phyloP scores from a whole-genome alignment of 2,888 invertebrate genomes.

The Cryptus armator region DNA sequence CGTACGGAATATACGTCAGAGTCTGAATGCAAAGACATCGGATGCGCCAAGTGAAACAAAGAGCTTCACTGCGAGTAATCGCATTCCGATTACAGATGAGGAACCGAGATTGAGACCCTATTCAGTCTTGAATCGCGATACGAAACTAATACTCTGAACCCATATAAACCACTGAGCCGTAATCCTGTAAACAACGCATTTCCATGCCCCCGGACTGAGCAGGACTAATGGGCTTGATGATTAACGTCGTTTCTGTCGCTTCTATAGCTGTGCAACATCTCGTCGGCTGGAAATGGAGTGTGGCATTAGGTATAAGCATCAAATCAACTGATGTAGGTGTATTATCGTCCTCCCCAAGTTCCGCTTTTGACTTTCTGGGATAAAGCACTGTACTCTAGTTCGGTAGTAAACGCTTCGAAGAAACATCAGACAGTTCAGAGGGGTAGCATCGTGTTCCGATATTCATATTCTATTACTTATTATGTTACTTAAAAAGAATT shows the following conservation, averaged over 20 bases:
- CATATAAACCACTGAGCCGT: slow-evolving; percentile 73
- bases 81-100: slow-evolving; percentile 48
- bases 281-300: slow-evolving; percentile 55
- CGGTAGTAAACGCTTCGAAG: neutral
- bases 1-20: neutral
- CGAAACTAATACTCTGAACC: slow-evolving; percentile 60
- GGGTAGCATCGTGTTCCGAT: no score
- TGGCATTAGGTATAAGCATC: slow-evolving; percentile 48
- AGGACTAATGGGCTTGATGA: slow-evolving; percentile 68
- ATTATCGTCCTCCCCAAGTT: neutral
- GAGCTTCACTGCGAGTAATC: slow-evolving; percentile 25
- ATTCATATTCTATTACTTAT: no score
- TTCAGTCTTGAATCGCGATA: slow-evolving; percentile 18
- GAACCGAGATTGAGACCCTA: slow-evolving; percentile 27
- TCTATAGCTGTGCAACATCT: slow-evolving; percentile 33
- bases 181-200: slow-evolving; percentile 78
- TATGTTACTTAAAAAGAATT: neutral
- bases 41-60: slow-evolving; percentile 33
- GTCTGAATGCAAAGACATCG: slow-evolving; percentile 34
- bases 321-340: neutral
- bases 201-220: slow-evolving; percentile 75
- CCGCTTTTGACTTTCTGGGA: neutral
- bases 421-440: neutral
- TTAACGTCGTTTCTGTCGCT: slow-evolving; percentile 58
- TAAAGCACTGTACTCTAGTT: neutral